Evolutionary conservation across 2,797 vertebrate species (phyloP).

Genomic region (Amazona ochrocephala): DNA sequence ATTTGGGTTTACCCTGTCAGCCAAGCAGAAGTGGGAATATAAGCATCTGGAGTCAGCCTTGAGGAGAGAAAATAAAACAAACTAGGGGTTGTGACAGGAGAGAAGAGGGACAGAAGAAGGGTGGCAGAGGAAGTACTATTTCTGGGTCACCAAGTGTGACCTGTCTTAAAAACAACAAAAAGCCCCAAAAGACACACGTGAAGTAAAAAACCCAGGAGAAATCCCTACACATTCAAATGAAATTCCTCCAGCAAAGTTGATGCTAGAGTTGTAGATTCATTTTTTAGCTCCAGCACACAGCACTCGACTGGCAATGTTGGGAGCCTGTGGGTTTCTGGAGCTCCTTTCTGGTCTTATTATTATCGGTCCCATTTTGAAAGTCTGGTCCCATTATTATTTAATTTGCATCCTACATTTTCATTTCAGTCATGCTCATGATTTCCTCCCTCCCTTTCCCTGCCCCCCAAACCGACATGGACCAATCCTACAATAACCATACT

Average conservation of each 20-base stretch:
- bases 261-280: neutral
- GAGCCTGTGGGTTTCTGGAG: neutral
- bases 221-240: neutral
- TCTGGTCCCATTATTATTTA: rapidly evolving
- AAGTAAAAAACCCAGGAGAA: neutral
- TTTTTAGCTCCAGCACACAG: neutral
- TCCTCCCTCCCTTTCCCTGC: neutral
- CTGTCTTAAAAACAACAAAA: neutral
- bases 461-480: rapidly evolving
- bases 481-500: neutral
- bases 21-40: neutral
- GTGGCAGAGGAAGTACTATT: neutral
- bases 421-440: neutral
- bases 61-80: neutral
- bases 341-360: neutral
- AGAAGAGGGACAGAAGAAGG: neutral
- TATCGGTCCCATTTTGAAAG: neutral
- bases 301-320: neutral
- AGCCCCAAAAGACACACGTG: rapidly evolving
- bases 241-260: neutral
- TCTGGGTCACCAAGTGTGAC: neutral
- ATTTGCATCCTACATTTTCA: neutral
- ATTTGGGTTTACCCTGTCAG: neutral
- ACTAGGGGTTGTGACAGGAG: neutral
- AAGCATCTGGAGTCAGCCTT: neutral